Base-by-base conservation (phyloP, 1,140 invertebrate species). In the Drosophila virilis region DNA sequence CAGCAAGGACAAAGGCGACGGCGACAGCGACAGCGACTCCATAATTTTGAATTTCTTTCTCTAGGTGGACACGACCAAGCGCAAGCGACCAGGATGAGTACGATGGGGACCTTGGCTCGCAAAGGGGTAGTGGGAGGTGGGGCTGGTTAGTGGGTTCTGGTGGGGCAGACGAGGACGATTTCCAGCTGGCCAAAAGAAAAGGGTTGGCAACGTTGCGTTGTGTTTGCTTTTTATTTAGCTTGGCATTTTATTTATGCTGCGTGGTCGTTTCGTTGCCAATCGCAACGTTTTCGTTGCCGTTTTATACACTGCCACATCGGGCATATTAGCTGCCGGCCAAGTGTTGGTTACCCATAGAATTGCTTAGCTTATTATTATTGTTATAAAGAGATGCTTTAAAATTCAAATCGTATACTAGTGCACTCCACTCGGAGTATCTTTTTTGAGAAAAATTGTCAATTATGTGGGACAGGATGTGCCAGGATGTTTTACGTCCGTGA, bases 211-310 rank as follows among this genome's bases (percentile, higher is more conserved):
- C 17, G 38, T 50, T 45, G 40, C 3, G 48, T 52, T 59, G 15
- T 70, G 57, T 68, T 71, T 70, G 64, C 61, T 78, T 75, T 74
- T 76, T 67, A 50, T 73, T 76, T 76, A 78, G 78, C 83, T 76
- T 64, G 74, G 74, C 78, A 78, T 85, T 88, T 85, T 85, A 86
- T 86, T 86, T 88, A 86, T 88, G 82, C 83, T 86, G 83, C 82
- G 82, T 86, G 75, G 82, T 62, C 83, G 75, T 76, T 86, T 86
- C 83, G 73, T 86, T 81, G 75, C 45, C 75, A 64, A 73, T 66
- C 50, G 66, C 57, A 43, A 60, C 48, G 50, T 61, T 52, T 54
- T 64, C 57, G 62, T 62, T 64, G 57, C 58, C 42, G 12, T 69
- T 45, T 51, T 6, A 55, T 68, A 67, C 70, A 35, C 70, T 72